Evolutionary conservation across 2,888 invertebrate species (phyloP).

Genomic region (Lycocerus yunnanus): DNA sequence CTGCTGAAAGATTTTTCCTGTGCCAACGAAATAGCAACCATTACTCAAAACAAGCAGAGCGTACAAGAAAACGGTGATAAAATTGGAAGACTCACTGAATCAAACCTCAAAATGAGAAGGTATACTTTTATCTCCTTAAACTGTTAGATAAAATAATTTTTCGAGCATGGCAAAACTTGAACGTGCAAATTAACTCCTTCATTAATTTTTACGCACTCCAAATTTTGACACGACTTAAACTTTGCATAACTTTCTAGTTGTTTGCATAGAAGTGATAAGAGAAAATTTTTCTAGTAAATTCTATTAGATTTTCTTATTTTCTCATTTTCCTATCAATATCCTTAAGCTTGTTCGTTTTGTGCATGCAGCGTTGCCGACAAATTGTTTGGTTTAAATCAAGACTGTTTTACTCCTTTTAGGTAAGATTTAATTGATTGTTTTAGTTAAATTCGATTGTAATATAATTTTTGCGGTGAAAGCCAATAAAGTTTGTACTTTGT

Average conservation of each 20-base stretch:
- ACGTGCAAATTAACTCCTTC: background rate
- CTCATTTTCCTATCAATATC: slow-evolving; percentile 10
- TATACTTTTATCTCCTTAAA: slow-evolving; percentile 46
- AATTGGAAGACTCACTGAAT: slow-evolving; percentile 42
- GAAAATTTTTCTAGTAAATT: background rate
- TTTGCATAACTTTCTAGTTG: background rate
- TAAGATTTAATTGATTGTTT: slow-evolving; percentile 48
- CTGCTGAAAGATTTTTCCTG: slow-evolving; percentile 48
- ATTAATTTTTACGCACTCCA: background rate
- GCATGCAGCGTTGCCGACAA: slow-evolving; percentile 78
- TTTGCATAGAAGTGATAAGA: background rate
- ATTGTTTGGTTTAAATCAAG: slow-evolving; percentile 79
- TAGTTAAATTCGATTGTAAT: background rate
- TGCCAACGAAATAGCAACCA: slow-evolving; percentile 42
- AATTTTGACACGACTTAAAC: background rate
- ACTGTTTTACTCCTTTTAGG: slow-evolving; percentile 73
- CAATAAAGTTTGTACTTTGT: slow-evolving; percentile 44
- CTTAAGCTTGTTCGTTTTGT: slow-evolving; percentile 25
- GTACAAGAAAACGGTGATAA: slow-evolving; percentile 43
- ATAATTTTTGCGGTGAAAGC: background rate
- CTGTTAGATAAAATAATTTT: slow-evolving; percentile 16
- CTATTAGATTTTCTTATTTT: slow-evolving; percentile 12
- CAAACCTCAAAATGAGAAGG: slow-evolving; percentile 53
- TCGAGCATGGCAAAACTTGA: background rate
- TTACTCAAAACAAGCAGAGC: slow-evolving; percentile 31